phyloP scores from a whole-genome alignment of 2,113 vertebrate species.

The Antennarius striatus region DNA sequence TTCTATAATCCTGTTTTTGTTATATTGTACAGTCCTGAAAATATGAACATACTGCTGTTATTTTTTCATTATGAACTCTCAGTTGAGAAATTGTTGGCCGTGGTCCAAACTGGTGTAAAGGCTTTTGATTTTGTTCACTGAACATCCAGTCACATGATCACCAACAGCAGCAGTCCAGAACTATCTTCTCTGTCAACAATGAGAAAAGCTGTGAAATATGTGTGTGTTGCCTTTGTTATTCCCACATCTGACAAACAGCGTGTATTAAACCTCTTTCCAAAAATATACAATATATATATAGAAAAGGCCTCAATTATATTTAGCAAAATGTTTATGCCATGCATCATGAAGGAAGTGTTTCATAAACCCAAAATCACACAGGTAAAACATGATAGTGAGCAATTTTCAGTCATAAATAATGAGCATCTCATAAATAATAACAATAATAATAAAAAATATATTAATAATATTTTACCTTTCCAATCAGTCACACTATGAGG shows the following conservation, averaged over 20 bases:
- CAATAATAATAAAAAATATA: not conserved
- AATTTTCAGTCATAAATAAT: too few species aligned
- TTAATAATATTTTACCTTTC: slow-evolving; percentile 50
- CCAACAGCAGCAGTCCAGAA: slow-evolving; percentile 63
- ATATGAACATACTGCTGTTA: too few species aligned
- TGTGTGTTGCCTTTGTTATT: slow-evolving; percentile 6
- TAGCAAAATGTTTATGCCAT: not conserved
- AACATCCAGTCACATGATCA: slow-evolving; percentile 43
- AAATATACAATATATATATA: not conserved
- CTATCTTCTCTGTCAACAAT: slow-evolving; percentile 37
- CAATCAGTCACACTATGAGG: slow-evolving; percentile 9
- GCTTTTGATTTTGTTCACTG: slow-evolving; percentile 47
- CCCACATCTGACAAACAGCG: not conserved
- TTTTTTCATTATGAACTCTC: too few species aligned
- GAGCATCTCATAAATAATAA: too few species aligned
- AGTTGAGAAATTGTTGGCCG: slow-evolving; percentile 18
- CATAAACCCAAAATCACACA: not conserved
- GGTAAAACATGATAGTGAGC: not conserved
- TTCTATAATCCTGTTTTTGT: too few species aligned
- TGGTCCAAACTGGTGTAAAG: slow-evolving; percentile 25
- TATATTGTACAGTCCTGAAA: too few species aligned
- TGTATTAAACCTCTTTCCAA: not conserved
- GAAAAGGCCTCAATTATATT: too few species aligned
- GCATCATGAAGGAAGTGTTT: not conserved
- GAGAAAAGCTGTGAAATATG: slow-evolving; percentile 41